phyloP scores from a whole-genome alignment of 1,140 invertebrate genomes.

The Drosophila cardini region DNA sequence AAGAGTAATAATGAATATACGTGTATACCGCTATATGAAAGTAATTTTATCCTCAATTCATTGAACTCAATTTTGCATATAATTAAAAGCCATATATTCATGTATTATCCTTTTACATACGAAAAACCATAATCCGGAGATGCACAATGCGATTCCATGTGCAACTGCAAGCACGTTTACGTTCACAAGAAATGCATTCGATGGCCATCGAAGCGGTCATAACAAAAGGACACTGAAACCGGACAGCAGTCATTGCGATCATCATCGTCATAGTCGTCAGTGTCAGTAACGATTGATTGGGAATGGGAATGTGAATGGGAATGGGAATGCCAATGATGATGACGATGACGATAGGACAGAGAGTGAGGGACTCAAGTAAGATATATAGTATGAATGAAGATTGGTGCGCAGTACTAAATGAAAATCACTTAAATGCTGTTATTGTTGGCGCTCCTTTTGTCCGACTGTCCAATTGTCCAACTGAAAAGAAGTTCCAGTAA shows the following conservation, averaged over 20 bases:
- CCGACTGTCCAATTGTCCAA: constrained; percentile 8
- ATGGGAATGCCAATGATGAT: constrained; percentile 1
- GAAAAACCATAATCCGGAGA: constrained; percentile 17
- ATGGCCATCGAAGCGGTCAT: constrained; percentile 46
- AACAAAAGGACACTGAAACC: constrained; percentile 45
- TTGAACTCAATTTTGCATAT: constrained; percentile 39
- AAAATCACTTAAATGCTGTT: constrained; percentile 55
- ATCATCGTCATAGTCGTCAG: constrained; percentile 22
- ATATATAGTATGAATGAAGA: constrained; percentile 20
- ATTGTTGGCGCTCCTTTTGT: constrained; percentile 44
- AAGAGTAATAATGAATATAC: background rate
- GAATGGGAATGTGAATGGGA: constrained; percentile 14
- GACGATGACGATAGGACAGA: constrained; percentile 2
- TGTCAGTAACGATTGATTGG: constrained; percentile 35
- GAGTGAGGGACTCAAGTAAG: constrained; percentile 7
- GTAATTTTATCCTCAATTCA: constrained; percentile 25
- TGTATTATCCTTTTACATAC: constrained; percentile 28
- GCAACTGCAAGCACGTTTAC: constrained; percentile 46
- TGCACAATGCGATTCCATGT: constrained; percentile 29
- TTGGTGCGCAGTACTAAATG: constrained; percentile 30
- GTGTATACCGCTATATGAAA: background rate
- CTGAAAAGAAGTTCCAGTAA: constrained; percentile 50
- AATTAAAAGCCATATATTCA: constrained; percentile 43
- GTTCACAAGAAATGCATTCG: constrained; percentile 44
- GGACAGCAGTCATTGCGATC: constrained; percentile 43